phyloP scores from a whole-genome alignment of 92 coral and sea anemone species.

The Porites divaricata region DNA sequence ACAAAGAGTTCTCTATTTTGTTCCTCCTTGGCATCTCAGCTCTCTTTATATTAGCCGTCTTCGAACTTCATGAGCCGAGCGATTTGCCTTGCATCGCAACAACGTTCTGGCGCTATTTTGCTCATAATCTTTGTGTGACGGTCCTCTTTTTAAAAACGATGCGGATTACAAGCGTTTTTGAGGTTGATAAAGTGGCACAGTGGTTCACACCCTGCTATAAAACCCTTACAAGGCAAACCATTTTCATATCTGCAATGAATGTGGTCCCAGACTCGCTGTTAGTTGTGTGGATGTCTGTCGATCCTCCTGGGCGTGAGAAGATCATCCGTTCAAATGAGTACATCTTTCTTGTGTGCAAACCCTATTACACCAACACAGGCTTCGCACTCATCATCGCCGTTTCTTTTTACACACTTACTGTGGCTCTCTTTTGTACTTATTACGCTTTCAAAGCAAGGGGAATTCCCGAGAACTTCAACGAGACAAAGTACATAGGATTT shows the following conservation, averaged over 20 bases:
- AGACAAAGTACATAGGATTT: conserved; percentile 70
- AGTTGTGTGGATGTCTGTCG: conserved; percentile 48
- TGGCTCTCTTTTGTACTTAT: conserved; percentile 60
- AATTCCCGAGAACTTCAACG: conserved; percentile 76
- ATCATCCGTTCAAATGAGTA: conserved; percentile 35
- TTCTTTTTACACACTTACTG: conserved; percentile 59
- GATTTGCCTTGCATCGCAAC: neutral
- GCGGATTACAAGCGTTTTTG: conserved; percentile 53
- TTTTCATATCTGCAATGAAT: neutral
- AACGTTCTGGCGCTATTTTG: conserved; percentile 29
- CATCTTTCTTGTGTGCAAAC: conserved; percentile 62
- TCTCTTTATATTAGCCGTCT: no score
- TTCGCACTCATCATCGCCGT: conserved; percentile 58
- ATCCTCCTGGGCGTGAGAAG: conserved; percentile 52
- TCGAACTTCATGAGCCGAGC: no score
- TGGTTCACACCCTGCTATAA: conserved; percentile 24
- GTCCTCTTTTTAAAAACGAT: conserved; percentile 46
- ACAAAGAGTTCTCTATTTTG: no score
- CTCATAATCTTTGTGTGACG: conserved; percentile 18
- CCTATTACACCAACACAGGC: conserved; percentile 40
- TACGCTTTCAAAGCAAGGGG: conserved; percentile 70
- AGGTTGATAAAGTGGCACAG: conserved; percentile 23
- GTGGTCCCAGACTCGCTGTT: conserved; percentile 24
- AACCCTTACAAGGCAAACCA: conserved; percentile 29
- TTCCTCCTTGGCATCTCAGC: no score